phyloP scores from a whole-genome alignment of 2,113 vertebrate species.

The Aix galericulata region DNA sequence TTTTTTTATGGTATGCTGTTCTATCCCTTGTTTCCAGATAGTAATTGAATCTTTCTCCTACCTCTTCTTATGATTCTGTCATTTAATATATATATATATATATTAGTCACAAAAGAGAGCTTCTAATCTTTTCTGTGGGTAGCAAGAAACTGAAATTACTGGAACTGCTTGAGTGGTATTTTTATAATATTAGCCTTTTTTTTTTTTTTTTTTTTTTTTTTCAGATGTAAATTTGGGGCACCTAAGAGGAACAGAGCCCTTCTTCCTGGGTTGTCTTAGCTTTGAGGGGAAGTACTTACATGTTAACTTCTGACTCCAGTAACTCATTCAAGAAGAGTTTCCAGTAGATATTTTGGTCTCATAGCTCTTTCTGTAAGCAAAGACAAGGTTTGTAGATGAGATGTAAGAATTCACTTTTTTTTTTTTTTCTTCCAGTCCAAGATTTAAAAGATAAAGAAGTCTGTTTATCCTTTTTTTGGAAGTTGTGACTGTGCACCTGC shows the following conservation, averaged over 20 bases:
- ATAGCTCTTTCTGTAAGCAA: background rate
- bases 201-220: background rate
- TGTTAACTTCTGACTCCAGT: background rate
- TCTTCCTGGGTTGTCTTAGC: background rate
- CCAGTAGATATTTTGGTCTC: background rate
- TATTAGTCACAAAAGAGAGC: background rate
- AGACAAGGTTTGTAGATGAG: background rate
- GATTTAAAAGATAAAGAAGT: background rate
- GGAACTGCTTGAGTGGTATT: background rate
- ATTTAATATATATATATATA: background rate
- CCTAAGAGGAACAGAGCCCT: background rate
- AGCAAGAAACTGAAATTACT: background rate
- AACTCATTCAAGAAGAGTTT: background rate
- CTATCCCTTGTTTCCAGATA: background rate
- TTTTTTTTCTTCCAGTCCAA: background rate
- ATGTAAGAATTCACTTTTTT: background rate
- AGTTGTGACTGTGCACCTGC: slow-evolving; percentile 10
- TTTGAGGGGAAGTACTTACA: background rate
- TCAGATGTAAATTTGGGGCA: background rate
- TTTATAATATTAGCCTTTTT: background rate
- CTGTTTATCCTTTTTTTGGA: background rate
- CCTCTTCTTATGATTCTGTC: background rate
- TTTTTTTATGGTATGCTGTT: background rate
- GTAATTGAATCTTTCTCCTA: background rate
- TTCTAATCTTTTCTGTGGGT: background rate